Percentiles rank a stretch among this genome's conserved stretches.
These are phyloP conservation scores for Zaprionus gabonicus DNA, from an alignment of 1,140 invertebrate genomes.

Conservation along the genomic window DNA sequence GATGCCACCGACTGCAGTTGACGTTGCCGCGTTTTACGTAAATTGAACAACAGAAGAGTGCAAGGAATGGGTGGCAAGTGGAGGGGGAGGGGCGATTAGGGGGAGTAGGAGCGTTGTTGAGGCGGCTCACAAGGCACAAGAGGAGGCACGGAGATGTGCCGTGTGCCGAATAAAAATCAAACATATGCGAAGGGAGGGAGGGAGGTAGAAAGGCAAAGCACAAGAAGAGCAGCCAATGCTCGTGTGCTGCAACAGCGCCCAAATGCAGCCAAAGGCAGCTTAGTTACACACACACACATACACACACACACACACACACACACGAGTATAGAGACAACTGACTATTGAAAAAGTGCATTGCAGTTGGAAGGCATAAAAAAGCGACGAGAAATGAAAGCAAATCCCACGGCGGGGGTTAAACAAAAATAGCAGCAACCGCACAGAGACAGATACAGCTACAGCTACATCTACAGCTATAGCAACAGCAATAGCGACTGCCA, in stretches of 20 bases:
- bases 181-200: constrained; percentile 23
- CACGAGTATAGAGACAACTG: not conserved
- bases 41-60: constrained; percentile 72
- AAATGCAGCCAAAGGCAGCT: constrained; percentile 61
- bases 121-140: constrained; percentile 58
- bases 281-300: constrained; percentile 41
- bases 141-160: constrained; percentile 45
- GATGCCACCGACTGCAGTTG: constrained; percentile 71
- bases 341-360: constrained; percentile 72
- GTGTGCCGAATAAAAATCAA: constrained; percentile 56
- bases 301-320: not conserved
- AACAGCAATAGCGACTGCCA: constrained; percentile 26
- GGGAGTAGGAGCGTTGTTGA: not conserved
- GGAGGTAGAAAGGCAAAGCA: not conserved
- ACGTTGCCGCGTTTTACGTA: constrained; percentile 74
- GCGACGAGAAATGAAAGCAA: constrained; percentile 29
- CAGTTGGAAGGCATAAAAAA: constrained; percentile 45
- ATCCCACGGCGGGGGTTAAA: constrained; percentile 11
- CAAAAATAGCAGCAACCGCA: constrained; percentile 46
- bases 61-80: not conserved
- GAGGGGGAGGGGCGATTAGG: not conserved
- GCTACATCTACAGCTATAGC: constrained; percentile 8
- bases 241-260: constrained; percentile 52
- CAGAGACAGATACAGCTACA: constrained; percentile 5
- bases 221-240: constrained; percentile 50